These are phyloP conservation scores for Xenotilapia flavipinnis DNA, from an alignment of 2,113 vertebrate genomes.

Conservation along the genomic window DNA sequence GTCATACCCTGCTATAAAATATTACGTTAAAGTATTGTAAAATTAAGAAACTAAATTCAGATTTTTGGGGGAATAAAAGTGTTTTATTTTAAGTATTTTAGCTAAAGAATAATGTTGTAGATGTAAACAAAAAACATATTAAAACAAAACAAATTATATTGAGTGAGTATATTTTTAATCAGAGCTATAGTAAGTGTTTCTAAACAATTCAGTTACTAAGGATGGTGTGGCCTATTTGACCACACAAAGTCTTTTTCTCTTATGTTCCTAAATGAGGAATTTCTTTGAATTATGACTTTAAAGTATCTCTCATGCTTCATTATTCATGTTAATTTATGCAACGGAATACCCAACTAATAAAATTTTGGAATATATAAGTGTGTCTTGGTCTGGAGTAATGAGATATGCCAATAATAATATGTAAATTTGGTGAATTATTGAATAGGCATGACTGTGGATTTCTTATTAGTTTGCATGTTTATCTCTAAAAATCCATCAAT, in stretches of 20 bases:
- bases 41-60: neutral
- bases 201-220: neutral
- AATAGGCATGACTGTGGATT: conserved; percentile 63
- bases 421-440: conserved; percentile 74
- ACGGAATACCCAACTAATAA: conserved; percentile 59
- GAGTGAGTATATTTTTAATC: neutral
- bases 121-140: neutral
- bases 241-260: conserved; percentile 21
- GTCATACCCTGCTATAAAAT: neutral
- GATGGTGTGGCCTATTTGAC: neutral
- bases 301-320: conserved; percentile 47
- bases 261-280: conserved; percentile 23
- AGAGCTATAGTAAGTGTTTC: neutral
- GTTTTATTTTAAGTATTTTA: neutral
- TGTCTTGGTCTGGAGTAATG: conserved; percentile 63
- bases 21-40: neutral
- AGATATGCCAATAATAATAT: conserved; percentile 74
- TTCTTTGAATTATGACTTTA: conserved; percentile 45
- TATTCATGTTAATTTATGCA: conserved; percentile 73
- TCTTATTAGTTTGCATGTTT: conserved; percentile 68
- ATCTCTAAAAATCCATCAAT: conserved; percentile 54
- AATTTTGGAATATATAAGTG: conserved; percentile 72
- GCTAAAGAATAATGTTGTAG: neutral
- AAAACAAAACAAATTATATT: neutral
- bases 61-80: neutral